Percentiles rank a stretch among this genome's conserved stretches.
Evolutionary conservation across 2,797 vertebrate genomes (phyloP).

Genomic region (Rhinoraja longicauda): DNA sequence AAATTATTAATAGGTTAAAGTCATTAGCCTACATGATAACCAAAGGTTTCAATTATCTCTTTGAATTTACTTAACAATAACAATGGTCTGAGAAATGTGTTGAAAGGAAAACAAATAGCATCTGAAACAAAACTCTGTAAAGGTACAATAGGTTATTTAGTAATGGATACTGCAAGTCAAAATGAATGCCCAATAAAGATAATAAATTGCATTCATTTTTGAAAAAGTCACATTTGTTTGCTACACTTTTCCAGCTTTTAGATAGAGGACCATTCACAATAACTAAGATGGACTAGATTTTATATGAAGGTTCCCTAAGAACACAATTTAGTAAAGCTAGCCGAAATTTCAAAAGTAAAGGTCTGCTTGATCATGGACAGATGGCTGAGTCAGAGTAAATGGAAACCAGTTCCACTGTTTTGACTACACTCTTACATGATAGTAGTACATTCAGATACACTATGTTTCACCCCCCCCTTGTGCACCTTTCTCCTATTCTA

Average conservation of each 20-base stretch:
- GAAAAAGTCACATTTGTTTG: not conserved
- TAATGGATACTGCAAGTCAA: not conserved
- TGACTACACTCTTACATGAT: not conserved
- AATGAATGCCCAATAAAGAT: not conserved
- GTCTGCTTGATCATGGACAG: not conserved
- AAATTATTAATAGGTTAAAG: not conserved
- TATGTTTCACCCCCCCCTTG: not conserved
- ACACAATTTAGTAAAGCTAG: not conserved
- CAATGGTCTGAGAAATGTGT: constrained; percentile 36
- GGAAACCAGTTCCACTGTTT: not conserved
- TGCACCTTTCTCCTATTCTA: no score
- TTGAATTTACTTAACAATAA: constrained; percentile 40
- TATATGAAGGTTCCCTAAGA: not conserved
- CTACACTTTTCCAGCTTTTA: not conserved
- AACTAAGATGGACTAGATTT: not conserved
- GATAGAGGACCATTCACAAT: not conserved
- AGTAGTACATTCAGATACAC: not conserved
- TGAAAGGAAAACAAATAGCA: constrained; percentile 28
- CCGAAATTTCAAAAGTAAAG: not conserved
- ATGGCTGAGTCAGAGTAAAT: not conserved
- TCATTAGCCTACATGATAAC: not conserved
- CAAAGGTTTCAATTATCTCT: constrained; percentile 43
- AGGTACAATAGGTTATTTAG: not conserved
- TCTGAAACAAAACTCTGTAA: constrained; percentile 16
- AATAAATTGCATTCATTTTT: not conserved